Evolutionary conservation across 35 echinoderm and acorn worm genomes (phyloP), one percentile per base, ranked within the genome.

Genomic region (Holothuria glaberrima): DNA sequence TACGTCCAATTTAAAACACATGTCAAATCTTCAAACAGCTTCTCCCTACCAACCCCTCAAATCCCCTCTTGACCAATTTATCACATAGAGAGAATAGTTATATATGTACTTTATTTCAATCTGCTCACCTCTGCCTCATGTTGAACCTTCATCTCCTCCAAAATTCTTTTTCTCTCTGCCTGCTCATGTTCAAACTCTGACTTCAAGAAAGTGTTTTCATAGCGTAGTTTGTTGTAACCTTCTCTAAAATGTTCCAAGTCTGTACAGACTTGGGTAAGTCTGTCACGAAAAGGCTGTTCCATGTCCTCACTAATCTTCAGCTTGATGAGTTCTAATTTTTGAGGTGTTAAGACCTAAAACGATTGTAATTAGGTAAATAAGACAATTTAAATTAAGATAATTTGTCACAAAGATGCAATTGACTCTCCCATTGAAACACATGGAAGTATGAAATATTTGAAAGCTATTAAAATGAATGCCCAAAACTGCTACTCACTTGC

Each of bases 121-220:
- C 1, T 32, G 48, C 80, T 54, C 88, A 98, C 96, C 96, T 98
- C 93, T 30, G 93, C 89, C 68, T 98, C 96, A 92, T 98, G 92
- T 81, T 98, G 90, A 18, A 89, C 24, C 54, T 92, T 98, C 58
- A 94, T 80, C 71, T 98, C 96, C 57, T 92, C 96, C 1, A 94
- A 17, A 5, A 98, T 61, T 58, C 96, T 94, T 41, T 98, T 94
- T 21, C 83, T 85, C 74, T 94, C 96, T 9, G 86, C 71, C 41
- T 94, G 87, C 20, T 94, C 93, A 30, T 98, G 96, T 75, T 98
- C 96, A 86, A 93, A 98, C 75, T 98, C 96, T 12, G 93, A 94
- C 68, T 98, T 94, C 0, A 95, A 48, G 68, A 98, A 95, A 35
- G 93, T 95, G 85, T 98, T 70, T 83, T 95, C 93, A 32, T 98